Evolutionary conservation across 2,797 vertebrate genomes (phyloP).

Genomic region (Sandelia bainsii): DNA sequence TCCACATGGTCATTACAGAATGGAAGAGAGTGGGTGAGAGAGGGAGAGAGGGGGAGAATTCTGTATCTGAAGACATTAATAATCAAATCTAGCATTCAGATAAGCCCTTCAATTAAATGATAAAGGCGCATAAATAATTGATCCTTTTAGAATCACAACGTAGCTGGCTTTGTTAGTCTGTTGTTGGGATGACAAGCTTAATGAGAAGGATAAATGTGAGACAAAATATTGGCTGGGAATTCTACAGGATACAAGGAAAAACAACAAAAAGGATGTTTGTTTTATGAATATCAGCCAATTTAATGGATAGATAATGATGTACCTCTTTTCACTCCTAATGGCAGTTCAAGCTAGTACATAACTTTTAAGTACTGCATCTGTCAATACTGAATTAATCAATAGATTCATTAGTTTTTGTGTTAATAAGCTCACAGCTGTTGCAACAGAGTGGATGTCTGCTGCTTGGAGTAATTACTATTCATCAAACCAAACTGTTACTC

Average conservation of each 20-base stretch:
- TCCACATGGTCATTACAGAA: constrained; percentile 67
- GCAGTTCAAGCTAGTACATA: constrained; percentile 16
- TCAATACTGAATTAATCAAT: constrained; percentile 10
- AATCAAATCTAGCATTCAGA: constrained; percentile 68
- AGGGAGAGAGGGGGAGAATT: constrained; percentile 23
- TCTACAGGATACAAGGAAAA: constrained; percentile 10
- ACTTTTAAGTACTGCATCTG: constrained; percentile 30
- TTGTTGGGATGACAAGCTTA: constrained; percentile 47
- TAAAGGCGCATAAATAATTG: constrained; percentile 66
- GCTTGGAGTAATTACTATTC: neutral
- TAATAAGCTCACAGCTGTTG: constrained; percentile 34
- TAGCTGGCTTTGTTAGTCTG: constrained; percentile 51
- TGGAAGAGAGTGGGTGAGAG: constrained; percentile 32
- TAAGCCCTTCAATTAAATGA: constrained; percentile 78
- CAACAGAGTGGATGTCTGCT: constrained; percentile 5
- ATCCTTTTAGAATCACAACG: constrained; percentile 51
- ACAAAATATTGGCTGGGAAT: neutral
- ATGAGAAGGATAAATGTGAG: constrained; percentile 39
- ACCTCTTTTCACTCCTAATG: constrained; percentile 1
- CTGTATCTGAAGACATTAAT: constrained; percentile 67
- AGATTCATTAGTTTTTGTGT: constrained; percentile 7
- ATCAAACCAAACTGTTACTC: neutral
- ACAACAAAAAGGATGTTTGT: constrained; percentile 1
- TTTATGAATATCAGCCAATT: constrained; percentile 19
- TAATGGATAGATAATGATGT: constrained; percentile 15